phyloP scores from a whole-genome alignment of 2,113 vertebrate genomes.

The Sceloporus tristichus region DNA sequence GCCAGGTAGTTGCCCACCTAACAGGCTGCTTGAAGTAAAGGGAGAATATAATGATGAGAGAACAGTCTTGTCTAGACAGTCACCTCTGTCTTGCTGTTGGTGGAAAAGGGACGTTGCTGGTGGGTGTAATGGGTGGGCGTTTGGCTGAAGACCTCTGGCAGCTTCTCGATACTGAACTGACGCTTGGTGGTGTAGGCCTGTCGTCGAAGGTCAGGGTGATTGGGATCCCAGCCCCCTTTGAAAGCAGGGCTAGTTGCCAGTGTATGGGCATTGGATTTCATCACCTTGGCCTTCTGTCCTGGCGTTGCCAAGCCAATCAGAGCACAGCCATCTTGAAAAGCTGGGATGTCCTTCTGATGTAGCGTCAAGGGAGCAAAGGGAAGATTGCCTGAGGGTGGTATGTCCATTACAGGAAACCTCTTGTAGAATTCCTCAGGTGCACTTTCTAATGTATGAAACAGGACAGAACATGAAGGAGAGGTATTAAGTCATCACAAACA shows the following conservation, averaged over 20 bases:
- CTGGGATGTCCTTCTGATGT: slow-evolving; percentile 81
- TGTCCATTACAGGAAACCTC: slow-evolving; percentile 83
- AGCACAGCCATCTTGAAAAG: slow-evolving; percentile 82
- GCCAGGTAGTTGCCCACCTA: neutral
- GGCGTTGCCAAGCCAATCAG: slow-evolving; percentile 79
- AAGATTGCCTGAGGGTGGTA: slow-evolving; percentile 63
- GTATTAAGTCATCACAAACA: neutral
- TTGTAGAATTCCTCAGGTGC: slow-evolving; percentile 86
- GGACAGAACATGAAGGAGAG: neutral
- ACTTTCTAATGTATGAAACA: slow-evolving; percentile 73
- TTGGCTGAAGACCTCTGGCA: slow-evolving; percentile 85
- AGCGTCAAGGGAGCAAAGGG: slow-evolving; percentile 82
- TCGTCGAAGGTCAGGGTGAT: slow-evolving; percentile 76
- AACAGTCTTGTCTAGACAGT: slow-evolving; percentile 83
- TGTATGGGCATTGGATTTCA: slow-evolving; percentile 82
- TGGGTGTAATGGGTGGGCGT: slow-evolving; percentile 74
- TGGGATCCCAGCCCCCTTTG: slow-evolving; percentile 80
- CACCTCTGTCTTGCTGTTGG: slow-evolving; percentile 97
- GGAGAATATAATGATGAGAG: neutral
- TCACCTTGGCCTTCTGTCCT: slow-evolving; percentile 84
- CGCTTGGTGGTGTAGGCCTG: slow-evolving; percentile 80
- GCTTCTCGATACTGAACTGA: slow-evolving; percentile 90
- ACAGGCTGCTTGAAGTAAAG: slow-evolving; percentile 14
- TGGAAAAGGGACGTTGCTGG: slow-evolving; percentile 82
- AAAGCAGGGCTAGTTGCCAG: slow-evolving; percentile 80